These are phyloP conservation scores for Onychostoma macrolepis DNA, from an alignment of 2,113 vertebrate species.

Conservation along the genomic window DNA sequence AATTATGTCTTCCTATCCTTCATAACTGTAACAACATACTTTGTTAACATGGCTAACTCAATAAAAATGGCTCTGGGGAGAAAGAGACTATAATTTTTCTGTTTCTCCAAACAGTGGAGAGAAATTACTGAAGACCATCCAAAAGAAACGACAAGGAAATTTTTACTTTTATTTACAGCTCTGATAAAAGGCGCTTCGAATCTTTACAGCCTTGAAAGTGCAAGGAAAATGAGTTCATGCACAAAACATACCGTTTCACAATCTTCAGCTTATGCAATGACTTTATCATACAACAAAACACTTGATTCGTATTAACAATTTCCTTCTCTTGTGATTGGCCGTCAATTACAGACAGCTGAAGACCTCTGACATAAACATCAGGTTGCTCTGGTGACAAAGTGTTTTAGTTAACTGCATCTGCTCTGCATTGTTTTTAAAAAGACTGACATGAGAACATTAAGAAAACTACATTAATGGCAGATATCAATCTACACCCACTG, in stretches of 20 bases:
- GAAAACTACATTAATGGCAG: background rate
- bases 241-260: background rate
- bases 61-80: background rate
- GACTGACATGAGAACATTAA: background rate
- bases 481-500: background rate
- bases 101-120: background rate
- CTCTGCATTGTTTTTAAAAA: conserved; percentile 7
- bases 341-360: background rate
- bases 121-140: conserved; percentile 5
- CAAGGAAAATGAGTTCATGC: background rate
- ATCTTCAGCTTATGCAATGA: conserved; percentile 29
- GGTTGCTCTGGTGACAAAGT: background rate
- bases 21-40: background rate
- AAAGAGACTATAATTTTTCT: conserved; percentile 16
- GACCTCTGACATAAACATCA: background rate
- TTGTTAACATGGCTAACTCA: background rate
- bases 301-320: conserved; percentile 7
- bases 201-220: conserved; percentile 8
- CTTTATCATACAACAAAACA: conserved; percentile 22
- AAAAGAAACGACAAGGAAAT: conserved; percentile 4
- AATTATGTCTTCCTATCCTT: background rate
- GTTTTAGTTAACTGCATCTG: conserved; percentile 9
- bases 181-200: background rate
- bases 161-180: conserved; percentile 26
- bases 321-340: background rate